A percentile compares a stretch with the other conserved stretches of the same genome.
Conservation (phyloP, 2,797 vertebrate species). For the Sebastiscus albofasciatus region DNA sequence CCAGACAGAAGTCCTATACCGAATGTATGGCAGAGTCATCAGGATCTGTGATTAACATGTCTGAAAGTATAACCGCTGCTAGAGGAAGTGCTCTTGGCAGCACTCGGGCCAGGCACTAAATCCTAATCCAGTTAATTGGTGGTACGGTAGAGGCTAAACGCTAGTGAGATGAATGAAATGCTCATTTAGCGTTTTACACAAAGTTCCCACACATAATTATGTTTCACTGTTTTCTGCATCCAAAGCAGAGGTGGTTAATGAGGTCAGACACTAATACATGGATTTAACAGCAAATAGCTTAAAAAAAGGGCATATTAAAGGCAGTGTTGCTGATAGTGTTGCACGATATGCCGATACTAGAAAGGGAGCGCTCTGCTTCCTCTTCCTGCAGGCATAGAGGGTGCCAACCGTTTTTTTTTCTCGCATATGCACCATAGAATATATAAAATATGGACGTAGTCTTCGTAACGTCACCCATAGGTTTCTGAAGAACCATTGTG, state of each 20-base stretch:
- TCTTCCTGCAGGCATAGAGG: neutral
- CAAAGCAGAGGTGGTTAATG: slow-evolving; percentile 51
- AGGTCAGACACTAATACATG: slow-evolving; percentile 42
- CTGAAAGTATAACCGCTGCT: slow-evolving; percentile 71
- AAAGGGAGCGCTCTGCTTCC: neutral
- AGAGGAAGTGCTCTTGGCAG: slow-evolving; percentile 73
- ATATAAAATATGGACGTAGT: no score
- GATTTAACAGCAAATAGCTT: slow-evolving; percentile 27
- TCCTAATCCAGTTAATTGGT: slow-evolving; percentile 77
- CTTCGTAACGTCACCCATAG: no score
- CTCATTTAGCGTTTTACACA: slow-evolving; percentile 68
- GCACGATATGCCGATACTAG: neutral
- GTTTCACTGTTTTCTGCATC: slow-evolving; percentile 49
- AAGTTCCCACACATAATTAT: slow-evolving; percentile 62
- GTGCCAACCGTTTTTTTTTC: neutral
- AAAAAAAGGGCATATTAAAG: slow-evolving; percentile 14
- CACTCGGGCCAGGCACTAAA: slow-evolving; percentile 74
- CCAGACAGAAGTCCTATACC: slow-evolving; percentile 65
- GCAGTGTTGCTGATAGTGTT: neutral
- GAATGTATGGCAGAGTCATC: slow-evolving; percentile 77
- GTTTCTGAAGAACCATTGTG: no score
- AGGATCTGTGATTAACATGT: slow-evolving; percentile 79
- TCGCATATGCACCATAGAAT: neutral
- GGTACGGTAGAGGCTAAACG: slow-evolving; percentile 62
- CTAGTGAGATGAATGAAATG: slow-evolving; percentile 69